Conservation (phyloP, 1,140 invertebrate genomes). For the Theocolax elegans region DNA sequence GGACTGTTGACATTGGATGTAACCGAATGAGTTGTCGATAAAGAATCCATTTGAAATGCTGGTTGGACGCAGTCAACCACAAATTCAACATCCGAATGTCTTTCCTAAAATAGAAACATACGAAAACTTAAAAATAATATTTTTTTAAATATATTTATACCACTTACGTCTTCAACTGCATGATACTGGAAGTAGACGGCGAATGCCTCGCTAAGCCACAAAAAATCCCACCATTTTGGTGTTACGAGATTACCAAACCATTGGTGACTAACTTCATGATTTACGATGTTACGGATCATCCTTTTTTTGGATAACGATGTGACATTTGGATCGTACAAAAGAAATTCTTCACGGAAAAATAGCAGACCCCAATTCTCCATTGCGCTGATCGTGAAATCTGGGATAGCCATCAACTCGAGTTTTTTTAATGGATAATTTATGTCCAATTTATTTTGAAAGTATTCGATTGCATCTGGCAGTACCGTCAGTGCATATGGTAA, state of each 20-base stretch:
- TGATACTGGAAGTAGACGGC: slow-evolving; percentile 64
- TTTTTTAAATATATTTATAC: background rate
- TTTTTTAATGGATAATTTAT: slow-evolving; percentile 79
- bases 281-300: slow-evolving; percentile 69
- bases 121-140: too few relatives aligned
- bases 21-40: slow-evolving; percentile 90
- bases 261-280: slow-evolving; percentile 75
- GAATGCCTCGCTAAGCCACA: slow-evolving; percentile 77
- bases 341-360: slow-evolving; percentile 85
- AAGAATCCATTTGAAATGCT: slow-evolving; percentile 84
- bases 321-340: slow-evolving; percentile 82
- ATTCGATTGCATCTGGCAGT: too few relatives aligned
- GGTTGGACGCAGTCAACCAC: slow-evolving; percentile 83
- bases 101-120: too few relatives aligned
- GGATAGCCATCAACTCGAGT: slow-evolving; percentile 89
- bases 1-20: slow-evolving; percentile 87
- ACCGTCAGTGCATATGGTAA: too few relatives aligned
- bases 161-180: slow-evolving; percentile 47
- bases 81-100: slow-evolving; percentile 86
- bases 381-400: slow-evolving; percentile 92
- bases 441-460: too few relatives aligned
- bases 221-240: slow-evolving; percentile 70
- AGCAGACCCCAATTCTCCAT: slow-evolving; percentile 93
- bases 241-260: slow-evolving; percentile 73
- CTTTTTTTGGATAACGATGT: slow-evolving; percentile 76